Base-by-base conservation (phyloP, 1,140 invertebrate species). In the Drosophila azteca region DNA sequence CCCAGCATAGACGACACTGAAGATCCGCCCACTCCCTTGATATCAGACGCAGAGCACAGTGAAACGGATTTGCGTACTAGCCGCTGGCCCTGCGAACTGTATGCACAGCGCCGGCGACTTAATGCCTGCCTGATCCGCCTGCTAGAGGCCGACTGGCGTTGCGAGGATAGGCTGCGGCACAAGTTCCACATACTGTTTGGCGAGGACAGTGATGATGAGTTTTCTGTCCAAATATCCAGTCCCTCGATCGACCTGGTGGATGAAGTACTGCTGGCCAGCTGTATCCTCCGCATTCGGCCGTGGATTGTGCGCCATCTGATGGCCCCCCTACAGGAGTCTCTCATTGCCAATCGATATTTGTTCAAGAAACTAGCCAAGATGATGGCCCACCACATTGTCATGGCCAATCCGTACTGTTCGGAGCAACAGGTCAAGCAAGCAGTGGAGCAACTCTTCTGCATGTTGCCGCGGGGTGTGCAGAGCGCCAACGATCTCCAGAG, bases 41-140 rank as follows among this genome's bases (percentile, higher is more conserved):
- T 60, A 0, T 43, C 43, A 20, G 22, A 22, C 5, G 29, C 13
- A 7, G 35, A 31, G 9, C 43, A 50, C 2, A 54, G 51, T n/a
- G 50, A 26, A 11, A 60, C 44, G 20, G 53, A 90, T 75, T 65
- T 91, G n/a, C 54, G 79, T 0, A 55, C 82, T 31, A 91, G 90
- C 50, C 70, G 66, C n/a, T 91, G 90, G 90, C 90, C 90, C n/a
- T 91, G 90, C 35, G 90, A 91, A 55, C 55, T 91, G 6, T 91
- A 88, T 62, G 91, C 82, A 0, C 89, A 90, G 39, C 66, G 76
- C 1, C 77, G 77, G 1, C 57, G 59, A 1, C 75, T 91, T 0
- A 84, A 62, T 29, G 69, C 74, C 1, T 83, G 69, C 1, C 49
- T 91, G 22, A 71, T 73, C 11, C 68, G 69, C 0, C 13, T 82